These are phyloP conservation scores for Zingel zingel DNA, from an alignment of 2,113 vertebrate genomes.

Conservation along the genomic window DNA sequence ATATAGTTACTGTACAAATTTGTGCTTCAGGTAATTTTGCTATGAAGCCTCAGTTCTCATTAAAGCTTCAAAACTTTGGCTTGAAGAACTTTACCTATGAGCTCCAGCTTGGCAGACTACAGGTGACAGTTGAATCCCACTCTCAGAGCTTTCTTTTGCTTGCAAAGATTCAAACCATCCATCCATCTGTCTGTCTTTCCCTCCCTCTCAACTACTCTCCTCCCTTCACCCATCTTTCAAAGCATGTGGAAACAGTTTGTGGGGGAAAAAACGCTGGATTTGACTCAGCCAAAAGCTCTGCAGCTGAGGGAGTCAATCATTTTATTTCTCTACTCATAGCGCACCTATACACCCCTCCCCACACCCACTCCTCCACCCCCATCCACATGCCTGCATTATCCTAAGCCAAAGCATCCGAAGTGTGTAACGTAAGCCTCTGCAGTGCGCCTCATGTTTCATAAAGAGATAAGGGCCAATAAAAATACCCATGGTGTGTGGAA, in stretches of 20 bases:
- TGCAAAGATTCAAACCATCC: slow-evolving; percentile 36
- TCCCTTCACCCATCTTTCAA: slow-evolving; percentile 33
- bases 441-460: slow-evolving; percentile 71
- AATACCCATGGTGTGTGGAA: slow-evolving; percentile 57
- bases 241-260: slow-evolving; percentile 38
- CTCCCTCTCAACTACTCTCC: slow-evolving; percentile 15
- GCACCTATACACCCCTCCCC: slow-evolving; percentile 4
- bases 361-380: slow-evolving; percentile 8
- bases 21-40: slow-evolving; percentile 3
- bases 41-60: slow-evolving; percentile 38
- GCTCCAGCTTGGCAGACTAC: slow-evolving; percentile 32
- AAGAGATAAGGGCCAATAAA: slow-evolving; percentile 72
- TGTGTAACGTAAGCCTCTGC: slow-evolving; percentile 64
- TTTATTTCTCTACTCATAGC: slow-evolving; percentile 27
- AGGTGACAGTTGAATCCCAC: slow-evolving; percentile 24
- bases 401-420: slow-evolving; percentile 67
- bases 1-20: slow-evolving; percentile 5
- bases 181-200: slow-evolving; percentile 19
- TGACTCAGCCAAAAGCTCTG: slow-evolving; percentile 49
- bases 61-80: slow-evolving; percentile 33
- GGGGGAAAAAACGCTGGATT: slow-evolving; percentile 9
- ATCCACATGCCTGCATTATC: slow-evolving; percentile 56
- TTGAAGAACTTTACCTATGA: slow-evolving; percentile 41
- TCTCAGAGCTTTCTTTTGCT: slow-evolving; percentile 22
- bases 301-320: slow-evolving; percentile 40